Evolutionary conservation across 1,140 invertebrate genomes (phyloP).

Genomic region (Atta cephalotes): DNA sequence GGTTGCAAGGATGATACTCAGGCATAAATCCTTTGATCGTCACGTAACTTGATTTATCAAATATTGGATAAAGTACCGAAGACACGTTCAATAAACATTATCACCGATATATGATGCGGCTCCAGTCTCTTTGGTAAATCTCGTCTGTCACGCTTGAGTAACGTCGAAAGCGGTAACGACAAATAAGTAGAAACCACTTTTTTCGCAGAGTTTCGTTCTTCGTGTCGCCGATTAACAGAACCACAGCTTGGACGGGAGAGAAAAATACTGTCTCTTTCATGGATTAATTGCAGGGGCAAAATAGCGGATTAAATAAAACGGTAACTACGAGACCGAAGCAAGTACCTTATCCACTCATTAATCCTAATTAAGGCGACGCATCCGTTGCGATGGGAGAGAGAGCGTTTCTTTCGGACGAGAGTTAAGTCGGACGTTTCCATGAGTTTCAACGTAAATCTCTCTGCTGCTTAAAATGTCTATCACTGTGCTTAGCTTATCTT

Average conservation of each 20-base stretch:
- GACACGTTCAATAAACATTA: background rate
- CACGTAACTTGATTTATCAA: background rate
- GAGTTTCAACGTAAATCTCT: constrained; percentile 14
- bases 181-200: constrained; percentile 49
- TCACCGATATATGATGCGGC: background rate
- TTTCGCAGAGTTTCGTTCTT: constrained; percentile 24
- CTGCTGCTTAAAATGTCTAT: background rate
- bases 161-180: constrained; percentile 52
- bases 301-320: constrained; percentile 40
- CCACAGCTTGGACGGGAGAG: background rate
- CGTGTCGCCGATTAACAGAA: background rate
- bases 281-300: constrained; percentile 31
- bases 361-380: constrained; percentile 53
- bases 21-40: background rate
- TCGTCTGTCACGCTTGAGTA: constrained; percentile 18
- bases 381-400: constrained; percentile 39
- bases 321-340: constrained; percentile 8
- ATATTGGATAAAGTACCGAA: background rate
- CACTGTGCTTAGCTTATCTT: background rate
- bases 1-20: background rate
- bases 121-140: background rate
- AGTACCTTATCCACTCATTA: constrained; percentile 8
- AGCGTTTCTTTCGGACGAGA: constrained; percentile 18
- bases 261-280: constrained; percentile 20
- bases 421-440: background rate